Evolutionary conservation across 2,797 vertebrate species (phyloP), one percentile per base, ranked within the genome.

Genomic region (Falco naumanni): DNA sequence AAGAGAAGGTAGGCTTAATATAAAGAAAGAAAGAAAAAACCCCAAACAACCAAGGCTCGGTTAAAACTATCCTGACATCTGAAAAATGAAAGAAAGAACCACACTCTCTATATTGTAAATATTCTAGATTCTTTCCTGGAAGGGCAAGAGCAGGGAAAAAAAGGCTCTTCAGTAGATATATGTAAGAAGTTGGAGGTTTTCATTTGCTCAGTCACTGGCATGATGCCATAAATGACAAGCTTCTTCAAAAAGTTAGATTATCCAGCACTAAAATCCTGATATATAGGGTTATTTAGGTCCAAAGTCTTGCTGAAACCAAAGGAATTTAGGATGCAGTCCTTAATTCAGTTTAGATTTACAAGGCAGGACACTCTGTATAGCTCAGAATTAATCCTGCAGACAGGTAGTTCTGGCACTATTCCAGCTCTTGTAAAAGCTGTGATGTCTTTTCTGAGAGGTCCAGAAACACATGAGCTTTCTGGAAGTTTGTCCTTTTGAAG

Each of bases 291-390:
- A 80, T 85, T 93, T 85, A 85, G 78, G 83, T 47, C 48, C 29
- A 81, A 53, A 89, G 60, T 59, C 89, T 95, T 77, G 78, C 80
- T 79, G 71, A 95, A 97, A 94, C 63, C 33, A 85, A 85, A 94
- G 57, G 84, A 94, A 96, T 94, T 91, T 68, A 91, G 89, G 64
- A 92, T 86, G 17, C 34, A 90, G 76, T 59, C 72, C 94, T 93
- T 89, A 91, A 84, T 61, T 89, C 68, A 71, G 57, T 92, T 93
- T 84, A 93, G 91, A 91, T 96, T 94, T 96, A 93, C 87, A 95
- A 72, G 72, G 65, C n/a, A 91, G 50, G 45, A 34, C 61, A 82
- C n/a, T 94, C 70, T 72, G 31, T 31, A 89, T 48, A 93, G 61
- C 72, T 65, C 26, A 65, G 61, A 65, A 86, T 88, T 87, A 96